These are phyloP conservation scores for Eurytoma californica DNA, from an alignment of 2,888 invertebrate genomes.

Conservation along the genomic window DNA sequence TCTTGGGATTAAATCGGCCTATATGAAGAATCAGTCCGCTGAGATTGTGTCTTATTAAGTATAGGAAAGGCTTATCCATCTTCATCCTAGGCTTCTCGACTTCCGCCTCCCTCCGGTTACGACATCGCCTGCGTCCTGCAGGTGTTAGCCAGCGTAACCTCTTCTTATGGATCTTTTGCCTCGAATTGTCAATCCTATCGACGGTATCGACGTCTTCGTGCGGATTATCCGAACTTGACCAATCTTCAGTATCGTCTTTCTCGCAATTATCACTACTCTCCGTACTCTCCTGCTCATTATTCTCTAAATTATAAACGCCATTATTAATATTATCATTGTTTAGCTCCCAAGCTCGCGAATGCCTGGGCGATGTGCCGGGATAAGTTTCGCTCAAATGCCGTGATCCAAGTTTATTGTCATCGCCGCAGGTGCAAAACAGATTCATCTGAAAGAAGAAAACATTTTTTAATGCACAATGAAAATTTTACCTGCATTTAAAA, in stretches of 20 bases:
- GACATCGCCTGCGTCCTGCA: conserved; percentile 22
- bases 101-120: conserved; percentile 47
- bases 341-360: conserved; percentile 61
- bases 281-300: conserved; percentile 8
- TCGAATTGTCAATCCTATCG: conserved; percentile 30
- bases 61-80: conserved; percentile 91
- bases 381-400: conserved; percentile 89
- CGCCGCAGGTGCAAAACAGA: conserved; percentile 89
- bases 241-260: conserved; percentile 9
- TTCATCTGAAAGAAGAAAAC: conserved; percentile 76
- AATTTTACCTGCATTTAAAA: no score
- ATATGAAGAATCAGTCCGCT: conserved; percentile 93
- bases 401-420: conserved; percentile 81
- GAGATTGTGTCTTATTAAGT: conserved; percentile 92
- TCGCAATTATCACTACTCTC: conserved; percentile 6
- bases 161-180: conserved; percentile 47
- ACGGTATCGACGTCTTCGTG: not conserved
- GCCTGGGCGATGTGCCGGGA: conserved; percentile 80
- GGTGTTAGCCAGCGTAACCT: conserved; percentile 41
- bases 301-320: conserved; percentile 20
- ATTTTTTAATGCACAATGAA: not conserved
- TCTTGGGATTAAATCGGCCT: conserved; percentile 90
- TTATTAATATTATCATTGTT: conserved; percentile 29
- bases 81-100: conserved; percentile 83
- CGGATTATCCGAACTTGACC: not conserved